phyloP scores from a whole-genome alignment of 2,888 invertebrate species.

The Eupithecia centaureata region DNA sequence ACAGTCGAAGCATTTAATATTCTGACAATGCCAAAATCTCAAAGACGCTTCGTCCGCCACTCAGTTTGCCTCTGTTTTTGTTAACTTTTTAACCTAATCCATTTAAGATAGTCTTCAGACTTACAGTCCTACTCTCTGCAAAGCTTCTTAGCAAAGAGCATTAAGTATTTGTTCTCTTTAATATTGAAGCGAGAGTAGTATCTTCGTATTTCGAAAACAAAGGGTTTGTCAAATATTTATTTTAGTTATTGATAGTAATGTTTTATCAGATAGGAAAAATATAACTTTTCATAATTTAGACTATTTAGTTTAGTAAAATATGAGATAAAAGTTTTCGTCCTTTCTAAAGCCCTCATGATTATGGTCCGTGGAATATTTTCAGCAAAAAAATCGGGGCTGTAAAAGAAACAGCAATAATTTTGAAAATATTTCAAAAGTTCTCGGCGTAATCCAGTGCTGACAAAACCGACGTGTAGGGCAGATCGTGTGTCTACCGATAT shows the following conservation, averaged over 20 bases:
- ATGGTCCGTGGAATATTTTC: conserved; percentile 29
- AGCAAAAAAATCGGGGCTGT: conserved; percentile 24
- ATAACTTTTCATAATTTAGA: neutral
- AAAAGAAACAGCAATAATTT: conserved; percentile 23
- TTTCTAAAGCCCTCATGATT: conserved; percentile 35
- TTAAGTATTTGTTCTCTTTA: conserved; percentile 33
- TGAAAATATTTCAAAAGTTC: conserved; percentile 28
- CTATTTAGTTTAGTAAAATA: neutral
- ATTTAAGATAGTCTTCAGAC: conserved; percentile 38
- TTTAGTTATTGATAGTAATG: neutral
- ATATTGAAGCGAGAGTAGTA: conserved; percentile 13
- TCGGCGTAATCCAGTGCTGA: conserved; percentile 9
- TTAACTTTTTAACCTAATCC: conserved; percentile 46
- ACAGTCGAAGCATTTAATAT: conserved; percentile 48
- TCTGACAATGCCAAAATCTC: conserved; percentile 47
- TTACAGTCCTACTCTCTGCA: conserved; percentile 33
- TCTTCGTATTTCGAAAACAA: neutral
- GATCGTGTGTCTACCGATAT: conserved; percentile 14
- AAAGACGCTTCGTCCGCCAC: conserved; percentile 33
- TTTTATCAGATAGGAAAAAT: neutral
- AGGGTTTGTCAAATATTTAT: neutral
- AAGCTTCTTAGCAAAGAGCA: conserved; percentile 38
- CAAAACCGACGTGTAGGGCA: conserved; percentile 4
- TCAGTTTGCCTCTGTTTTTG: conserved; percentile 41
- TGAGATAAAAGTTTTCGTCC: neutral